A percentile compares a stretch with the other conserved stretches of the same genome.
Evolutionary conservation across 2,113 vertebrate genomes (phyloP).

Genomic region (Pangasianodon gigas): DNA sequence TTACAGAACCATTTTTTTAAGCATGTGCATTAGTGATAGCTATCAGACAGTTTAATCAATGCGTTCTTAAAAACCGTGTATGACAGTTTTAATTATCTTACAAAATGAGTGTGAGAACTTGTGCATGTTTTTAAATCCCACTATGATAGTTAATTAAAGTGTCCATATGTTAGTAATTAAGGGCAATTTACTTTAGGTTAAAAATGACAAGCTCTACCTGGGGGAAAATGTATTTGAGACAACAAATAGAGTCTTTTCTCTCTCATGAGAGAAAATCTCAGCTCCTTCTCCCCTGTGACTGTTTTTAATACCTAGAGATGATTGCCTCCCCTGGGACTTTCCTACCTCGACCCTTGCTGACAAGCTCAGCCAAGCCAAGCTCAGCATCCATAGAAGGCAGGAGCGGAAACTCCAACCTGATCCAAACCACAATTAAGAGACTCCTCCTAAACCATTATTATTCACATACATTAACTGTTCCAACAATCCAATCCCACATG

Average conservation of each 20-base stretch:
- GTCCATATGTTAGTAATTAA: constrained; percentile 1
- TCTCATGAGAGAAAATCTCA: background rate
- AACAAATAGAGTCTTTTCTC: background rate
- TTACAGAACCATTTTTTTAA: background rate
- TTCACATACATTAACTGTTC: constrained; percentile 65
- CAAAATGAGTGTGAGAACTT: background rate
- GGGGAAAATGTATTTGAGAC: background rate
- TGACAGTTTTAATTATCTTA: background rate
- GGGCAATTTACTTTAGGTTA: background rate
- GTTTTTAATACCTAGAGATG: background rate
- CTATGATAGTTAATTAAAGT: background rate
- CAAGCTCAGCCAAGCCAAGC: background rate
- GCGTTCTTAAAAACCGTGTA: background rate
- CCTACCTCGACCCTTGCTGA: background rate
- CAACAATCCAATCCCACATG: constrained; percentile 61
- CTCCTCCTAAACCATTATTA: constrained; percentile 23
- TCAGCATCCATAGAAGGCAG: background rate
- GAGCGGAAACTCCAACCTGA: constrained; percentile 3
- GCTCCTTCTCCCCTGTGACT: background rate
- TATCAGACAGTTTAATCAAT: background rate
- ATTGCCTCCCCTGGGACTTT: background rate
- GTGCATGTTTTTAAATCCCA: background rate
- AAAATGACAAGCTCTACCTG: background rate
- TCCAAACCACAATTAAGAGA: background rate
- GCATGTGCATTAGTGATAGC: background rate